Evolutionary conservation across 2,113 vertebrate species (phyloP).

Genomic region (Gadus macrocephalus): DNA sequence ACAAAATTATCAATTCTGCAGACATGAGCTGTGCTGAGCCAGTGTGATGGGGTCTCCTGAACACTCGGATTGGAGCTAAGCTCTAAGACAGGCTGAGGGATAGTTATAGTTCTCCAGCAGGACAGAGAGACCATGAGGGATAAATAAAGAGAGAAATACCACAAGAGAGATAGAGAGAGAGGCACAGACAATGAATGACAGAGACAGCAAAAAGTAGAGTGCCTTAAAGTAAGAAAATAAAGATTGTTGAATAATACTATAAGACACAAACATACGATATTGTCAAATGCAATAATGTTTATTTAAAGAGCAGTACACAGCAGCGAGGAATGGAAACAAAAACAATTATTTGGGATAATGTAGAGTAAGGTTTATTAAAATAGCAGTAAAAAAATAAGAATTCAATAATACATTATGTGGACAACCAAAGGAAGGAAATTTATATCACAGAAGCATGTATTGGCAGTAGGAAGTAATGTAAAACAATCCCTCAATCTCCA

Average conservation of each 20-base stretch:
- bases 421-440: conserved; percentile 1
- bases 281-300: too few relatives aligned
- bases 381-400: too few relatives aligned
- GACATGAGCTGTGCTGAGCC: conserved; percentile 15
- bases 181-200: neutral
- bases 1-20: conserved; percentile 3
- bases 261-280: conserved; percentile 14
- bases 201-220: neutral
- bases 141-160: neutral
- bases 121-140: neutral
- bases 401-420: too few relatives aligned
- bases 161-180: neutral
- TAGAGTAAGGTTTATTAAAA: too few relatives aligned
- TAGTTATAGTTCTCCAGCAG: neutral
- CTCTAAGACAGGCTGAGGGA: conserved; percentile 15
- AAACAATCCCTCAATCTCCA: too few relatives aligned
- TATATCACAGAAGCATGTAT: neutral
- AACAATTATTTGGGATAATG: too few relatives aligned
- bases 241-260: neutral
- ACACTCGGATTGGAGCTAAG: conserved; percentile 22
- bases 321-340: neutral
- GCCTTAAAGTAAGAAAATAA: neutral
- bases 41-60: conserved; percentile 25
- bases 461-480: neutral
- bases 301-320: conserved; percentile 1